Conservation (phyloP, 2,888 invertebrate species). For the Drosophila kanekoi region DNA sequence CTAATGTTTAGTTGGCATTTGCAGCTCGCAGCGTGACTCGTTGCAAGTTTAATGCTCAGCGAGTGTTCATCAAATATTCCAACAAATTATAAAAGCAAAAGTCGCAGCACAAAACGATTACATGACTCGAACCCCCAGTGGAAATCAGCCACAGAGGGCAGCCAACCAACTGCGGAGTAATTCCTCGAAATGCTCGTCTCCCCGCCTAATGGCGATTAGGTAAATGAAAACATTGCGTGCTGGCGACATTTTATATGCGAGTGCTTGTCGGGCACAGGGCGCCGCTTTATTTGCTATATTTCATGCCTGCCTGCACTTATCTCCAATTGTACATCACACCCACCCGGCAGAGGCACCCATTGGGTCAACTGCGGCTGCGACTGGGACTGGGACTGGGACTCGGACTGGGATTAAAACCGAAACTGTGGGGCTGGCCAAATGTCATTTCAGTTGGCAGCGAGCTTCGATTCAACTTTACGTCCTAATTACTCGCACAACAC, state of each 20-base stretch:
- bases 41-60: slow-evolving; percentile 12
- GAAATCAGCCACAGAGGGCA: slow-evolving; percentile 39
- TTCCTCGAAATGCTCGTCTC: slow-evolving; percentile 47
- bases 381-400: background rate
- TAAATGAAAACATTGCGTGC: slow-evolving; percentile 80
- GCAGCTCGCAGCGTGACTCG: background rate
- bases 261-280: slow-evolving; percentile 18
- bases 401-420: background rate
- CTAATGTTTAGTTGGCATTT: background rate
- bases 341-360: slow-evolving; percentile 13
- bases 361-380: slow-evolving; percentile 8
- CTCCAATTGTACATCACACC: slow-evolving; percentile 74
- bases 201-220: slow-evolving; percentile 75
- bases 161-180: slow-evolving; percentile 22
- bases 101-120: slow-evolving; percentile 68
- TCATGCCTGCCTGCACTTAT: slow-evolving; percentile 80
- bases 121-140: slow-evolving; percentile 50
- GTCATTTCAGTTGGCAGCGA: slow-evolving; percentile 64
- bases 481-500: slow-evolving; percentile 77
- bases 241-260: slow-evolving; percentile 71
- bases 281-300: slow-evolving; percentile 75
- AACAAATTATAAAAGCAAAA: slow-evolving; percentile 61
- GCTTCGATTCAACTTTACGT: slow-evolving; percentile 74
- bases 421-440: slow-evolving; percentile 50
- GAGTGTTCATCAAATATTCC: slow-evolving; percentile 59